Evolutionary conservation across 2,888 invertebrate species (phyloP), one percentile per base, ranked within the genome.

Genomic region (Cyrtodaria siliqua): DNA sequence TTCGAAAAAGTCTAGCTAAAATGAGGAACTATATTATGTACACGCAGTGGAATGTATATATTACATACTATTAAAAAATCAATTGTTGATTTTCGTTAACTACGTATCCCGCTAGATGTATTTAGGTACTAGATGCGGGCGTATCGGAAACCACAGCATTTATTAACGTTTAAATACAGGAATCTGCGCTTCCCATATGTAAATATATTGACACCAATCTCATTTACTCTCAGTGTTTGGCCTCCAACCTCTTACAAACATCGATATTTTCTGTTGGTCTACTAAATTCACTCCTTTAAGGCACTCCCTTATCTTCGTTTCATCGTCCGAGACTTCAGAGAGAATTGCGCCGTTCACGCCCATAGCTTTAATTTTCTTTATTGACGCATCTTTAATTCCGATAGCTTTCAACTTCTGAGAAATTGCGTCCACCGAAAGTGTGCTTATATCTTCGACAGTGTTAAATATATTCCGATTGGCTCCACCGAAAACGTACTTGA

Each of bases 181-280:
- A 40, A 14, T 14, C 40, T 12, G 40, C 9, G 40, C 14, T 14
- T 12, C 14, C 14, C 14, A 40, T 12, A 40, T n/a, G n/a, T n/a
- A n/a, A n/a, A n/a, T n/a, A n/a, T n/a, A 49, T 8, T 49, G 14
- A 49, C 9, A n/a, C 20, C 20, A 8, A 24, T 14, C 3, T 24
- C 24, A 38, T 56, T 26, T 38, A 16, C 20, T 38, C 26, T 70
- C 67, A 24, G 47, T 49, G 3, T 68, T 55, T 20, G 82, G 82
- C 70, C 84, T 74, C 79, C 85, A 86, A 8, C 85, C 84, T 52
- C 79, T 69, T 33, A 87, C 66, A 55, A 85, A 87, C 82, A 88
- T 83, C n/a, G 79, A 77, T 12, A 88, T 85, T 64, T 85, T 86
- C 55, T 83, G 83, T 38, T 80, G 71, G 27, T 87, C 88, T 8